Evolutionary conservation across 2,797 vertebrate species (phyloP).

Genomic region (Ambastaia sidthimunki): DNA sequence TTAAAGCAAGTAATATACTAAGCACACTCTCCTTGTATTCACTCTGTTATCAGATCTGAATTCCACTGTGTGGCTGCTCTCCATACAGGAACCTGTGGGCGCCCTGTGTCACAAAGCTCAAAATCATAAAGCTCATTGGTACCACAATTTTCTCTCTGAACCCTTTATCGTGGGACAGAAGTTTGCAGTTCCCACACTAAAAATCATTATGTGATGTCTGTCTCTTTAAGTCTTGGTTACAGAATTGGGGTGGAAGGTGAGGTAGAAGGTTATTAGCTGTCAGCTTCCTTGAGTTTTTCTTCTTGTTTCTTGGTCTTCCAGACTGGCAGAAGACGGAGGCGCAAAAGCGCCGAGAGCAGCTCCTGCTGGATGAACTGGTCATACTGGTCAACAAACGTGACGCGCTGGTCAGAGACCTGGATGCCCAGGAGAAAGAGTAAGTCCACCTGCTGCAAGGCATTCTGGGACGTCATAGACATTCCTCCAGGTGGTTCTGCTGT

Average conservation of each 20-base stretch:
- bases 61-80: slow-evolving; percentile 25
- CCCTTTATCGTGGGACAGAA: not conserved
- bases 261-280: not conserved
- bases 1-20: not conserved
- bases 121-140: not conserved
- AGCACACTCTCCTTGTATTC: slow-evolving; percentile 22
- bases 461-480: slow-evolving; percentile 1
- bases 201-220: not conserved
- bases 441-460: slow-evolving; percentile 64
- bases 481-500: not conserved
- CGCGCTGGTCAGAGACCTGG: slow-evolving; percentile 93
- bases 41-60: slow-evolving; percentile 43
- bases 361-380: slow-evolving; percentile 95
- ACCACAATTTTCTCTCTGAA: not conserved
- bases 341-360: slow-evolving; percentile 95
- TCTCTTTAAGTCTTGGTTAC: not conserved
- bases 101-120: slow-evolving; percentile 9
- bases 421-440: slow-evolving; percentile 97
- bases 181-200: not conserved
- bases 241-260: not conserved
- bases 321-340: slow-evolving; percentile 98
- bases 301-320: slow-evolving; percentile 64
- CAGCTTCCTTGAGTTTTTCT: not conserved
- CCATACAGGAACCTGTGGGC: slow-evolving; percentile 4
- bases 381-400: slow-evolving; percentile 97